Evolutionary conservation across 2,888 invertebrate genomes (phyloP).

Genomic region (Ichneumoninae sp.): DNA sequence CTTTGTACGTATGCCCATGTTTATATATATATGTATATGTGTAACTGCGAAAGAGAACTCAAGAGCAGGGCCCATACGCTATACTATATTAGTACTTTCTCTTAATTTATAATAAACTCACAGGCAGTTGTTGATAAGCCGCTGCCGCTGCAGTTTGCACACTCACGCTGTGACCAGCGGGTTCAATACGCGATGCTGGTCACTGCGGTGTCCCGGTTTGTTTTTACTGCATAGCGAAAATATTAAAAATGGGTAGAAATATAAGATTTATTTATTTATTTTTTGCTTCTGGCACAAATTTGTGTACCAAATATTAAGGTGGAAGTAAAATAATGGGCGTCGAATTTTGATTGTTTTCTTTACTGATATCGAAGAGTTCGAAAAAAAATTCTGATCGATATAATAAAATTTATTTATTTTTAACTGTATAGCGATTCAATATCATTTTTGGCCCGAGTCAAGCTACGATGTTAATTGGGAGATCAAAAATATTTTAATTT

Average conservation of each 20-base stretch:
- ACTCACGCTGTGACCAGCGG: slow-evolving; percentile 39
- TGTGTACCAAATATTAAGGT: no score
- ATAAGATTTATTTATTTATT: no score
- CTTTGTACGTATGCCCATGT: slow-evolving; percentile 25
- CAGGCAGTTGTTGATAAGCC: slow-evolving; percentile 66
- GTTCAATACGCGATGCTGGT: not conserved
- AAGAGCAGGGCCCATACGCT: slow-evolving; percentile 18
- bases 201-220: not conserved
- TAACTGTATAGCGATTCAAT: not conserved
- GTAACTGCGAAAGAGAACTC: slow-evolving; percentile 32
- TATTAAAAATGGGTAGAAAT: no score
- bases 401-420: no score
- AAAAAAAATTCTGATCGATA: no score
- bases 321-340: no score
- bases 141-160: slow-evolving; percentile 25
- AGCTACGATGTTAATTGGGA: not conserved
- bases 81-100: slow-evolving; percentile 73
- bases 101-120: slow-evolving; percentile 75
- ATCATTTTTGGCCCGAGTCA: not conserved
- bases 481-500: no score
- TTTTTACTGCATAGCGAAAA: not conserved
- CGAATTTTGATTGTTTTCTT: no score
- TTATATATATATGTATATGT: slow-evolving; percentile 9
- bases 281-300: no score
- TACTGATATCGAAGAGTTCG: no score